Percentiles rank a stretch among this genome's conserved stretches.
These are phyloP conservation scores for Microtus pennsylvanicus DNA, from an alignment of 2,113 vertebrate species.

Conservation along the genomic window DNA sequence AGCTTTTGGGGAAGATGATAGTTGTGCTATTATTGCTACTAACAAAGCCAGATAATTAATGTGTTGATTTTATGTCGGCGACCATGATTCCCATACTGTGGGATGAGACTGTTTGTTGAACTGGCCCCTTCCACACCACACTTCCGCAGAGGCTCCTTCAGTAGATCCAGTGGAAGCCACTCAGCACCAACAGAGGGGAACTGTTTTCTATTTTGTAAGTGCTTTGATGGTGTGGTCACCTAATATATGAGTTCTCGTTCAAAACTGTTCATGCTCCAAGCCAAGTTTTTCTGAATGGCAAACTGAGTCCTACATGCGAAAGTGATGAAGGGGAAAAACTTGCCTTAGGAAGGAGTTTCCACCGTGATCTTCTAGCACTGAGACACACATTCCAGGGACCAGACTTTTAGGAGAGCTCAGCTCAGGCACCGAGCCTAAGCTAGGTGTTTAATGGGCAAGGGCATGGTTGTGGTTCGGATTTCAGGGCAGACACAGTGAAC, in stretches of 20 bases:
- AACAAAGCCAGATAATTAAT: conserved; percentile 69
- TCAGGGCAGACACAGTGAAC: neutral
- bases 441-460: neutral
- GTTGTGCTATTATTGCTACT: conserved; percentile 45
- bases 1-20: conserved; percentile 20
- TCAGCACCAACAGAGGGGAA: conserved; percentile 36
- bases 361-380: neutral
- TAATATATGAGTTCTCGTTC: conserved; percentile 54
- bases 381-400: neutral
- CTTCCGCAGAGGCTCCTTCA: conserved; percentile 46
- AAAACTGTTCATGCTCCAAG: neutral
- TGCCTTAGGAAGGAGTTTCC: neutral
- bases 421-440: conserved; percentile 2
- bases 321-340: neutral
- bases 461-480: conserved; percentile 2
- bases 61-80: conserved; percentile 72
- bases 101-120: conserved; percentile 46
- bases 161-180: conserved; percentile 36
- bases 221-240: neutral
- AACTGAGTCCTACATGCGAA: conserved; percentile 10
- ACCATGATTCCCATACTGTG: conserved; percentile 56
- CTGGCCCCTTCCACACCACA: conserved; percentile 50
- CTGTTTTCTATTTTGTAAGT: conserved; percentile 31
- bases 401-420: neutral
- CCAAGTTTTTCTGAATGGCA: neutral